Evolutionary conservation across 2,888 invertebrate species (phyloP).

Genomic region (Lathronympha strigana): DNA sequence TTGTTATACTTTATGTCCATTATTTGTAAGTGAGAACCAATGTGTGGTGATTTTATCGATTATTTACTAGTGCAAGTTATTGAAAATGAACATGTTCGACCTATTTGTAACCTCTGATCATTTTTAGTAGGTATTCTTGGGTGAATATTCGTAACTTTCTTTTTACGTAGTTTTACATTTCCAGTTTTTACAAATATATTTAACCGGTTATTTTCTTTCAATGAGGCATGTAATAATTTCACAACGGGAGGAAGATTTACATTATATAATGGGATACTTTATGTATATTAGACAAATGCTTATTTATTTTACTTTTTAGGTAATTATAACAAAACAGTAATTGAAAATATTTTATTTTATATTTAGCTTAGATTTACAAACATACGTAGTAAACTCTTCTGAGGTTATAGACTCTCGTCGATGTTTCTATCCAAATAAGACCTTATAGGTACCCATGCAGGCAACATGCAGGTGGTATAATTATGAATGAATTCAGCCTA

Average conservation of each 20-base stretch:
- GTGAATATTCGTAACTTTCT: neutral
- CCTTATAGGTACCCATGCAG: neutral
- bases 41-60: neutral
- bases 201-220: neutral
- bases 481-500: slow-evolving; percentile 2
- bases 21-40: neutral
- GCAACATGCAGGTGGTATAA: slow-evolving; percentile 1
- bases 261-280: slow-evolving; percentile 26
- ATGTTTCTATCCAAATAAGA: neutral
- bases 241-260: neutral
- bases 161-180: neutral
- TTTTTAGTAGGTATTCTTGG: neutral
- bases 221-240: neutral
- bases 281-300: too few species aligned
- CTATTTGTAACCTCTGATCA: slow-evolving; percentile 34
- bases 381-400: neutral
- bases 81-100: neutral
- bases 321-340: neutral
- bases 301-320: too few species aligned
- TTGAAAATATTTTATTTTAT: neutral
- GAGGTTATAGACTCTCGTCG: slow-evolving; percentile 27
- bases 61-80: neutral
- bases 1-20: slow-evolving; percentile 32
- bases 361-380: neutral
- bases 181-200: neutral